These are phyloP conservation scores for Cinclus cinclus DNA, from an alignment of 2,113 vertebrate species.

Conservation along the genomic window DNA sequence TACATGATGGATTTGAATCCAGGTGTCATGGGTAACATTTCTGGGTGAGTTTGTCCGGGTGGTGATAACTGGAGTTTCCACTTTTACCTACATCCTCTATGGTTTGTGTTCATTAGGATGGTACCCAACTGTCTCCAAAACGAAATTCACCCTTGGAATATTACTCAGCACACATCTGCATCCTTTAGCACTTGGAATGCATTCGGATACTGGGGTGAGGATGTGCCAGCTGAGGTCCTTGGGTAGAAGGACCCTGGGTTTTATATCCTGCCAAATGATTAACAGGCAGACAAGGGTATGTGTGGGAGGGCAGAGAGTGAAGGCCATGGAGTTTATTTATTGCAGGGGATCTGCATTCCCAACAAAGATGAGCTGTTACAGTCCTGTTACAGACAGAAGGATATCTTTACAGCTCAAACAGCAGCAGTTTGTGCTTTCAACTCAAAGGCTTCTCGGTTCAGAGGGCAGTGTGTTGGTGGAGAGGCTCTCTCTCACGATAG, in stretches of 20 bases:
- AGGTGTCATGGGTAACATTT: neutral
- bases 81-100: neutral
- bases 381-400: neutral
- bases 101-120: fast-evolving
- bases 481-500: neutral
- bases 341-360: neutral
- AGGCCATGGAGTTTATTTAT: neutral
- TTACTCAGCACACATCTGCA: neutral
- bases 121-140: neutral
- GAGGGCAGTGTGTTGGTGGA: neutral
- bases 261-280: neutral
- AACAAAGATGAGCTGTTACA: constrained; percentile 31
- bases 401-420: neutral
- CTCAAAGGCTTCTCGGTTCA: constrained; percentile 24
- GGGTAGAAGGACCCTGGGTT: neutral
- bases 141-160: neutral
- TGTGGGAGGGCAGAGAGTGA: neutral
- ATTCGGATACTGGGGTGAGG: neutral
- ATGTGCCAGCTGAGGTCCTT: neutral
- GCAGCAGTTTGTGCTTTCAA: neutral
- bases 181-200: neutral
- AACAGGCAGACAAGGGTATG: neutral
- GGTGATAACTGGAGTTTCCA: neutral
- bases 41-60: neutral
- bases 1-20: neutral